phyloP scores from a whole-genome alignment of 2,113 vertebrate species.

The Puffinus mauretanicus region DNA sequence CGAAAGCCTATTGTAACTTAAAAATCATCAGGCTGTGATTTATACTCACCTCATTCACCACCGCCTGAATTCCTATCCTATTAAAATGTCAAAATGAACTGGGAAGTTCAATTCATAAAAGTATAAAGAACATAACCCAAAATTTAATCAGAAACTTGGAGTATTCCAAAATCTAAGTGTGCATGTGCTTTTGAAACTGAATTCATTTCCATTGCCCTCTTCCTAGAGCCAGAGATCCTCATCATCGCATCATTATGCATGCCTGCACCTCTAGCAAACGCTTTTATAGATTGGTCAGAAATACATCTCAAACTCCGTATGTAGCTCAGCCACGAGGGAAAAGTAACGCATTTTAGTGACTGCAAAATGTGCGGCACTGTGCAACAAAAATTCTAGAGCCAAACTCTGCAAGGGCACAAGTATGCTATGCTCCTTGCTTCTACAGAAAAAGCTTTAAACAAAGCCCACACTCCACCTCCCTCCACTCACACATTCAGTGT shows the following conservation, averaged over 20 bases:
- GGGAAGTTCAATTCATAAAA: neutral
- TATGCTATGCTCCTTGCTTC: accelerated
- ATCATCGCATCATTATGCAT: neutral
- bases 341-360: neutral
- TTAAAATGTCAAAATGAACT: neutral
- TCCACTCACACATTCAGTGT: neutral
- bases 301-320: neutral
- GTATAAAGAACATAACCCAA: neutral
- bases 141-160: neutral
- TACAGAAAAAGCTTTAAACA: neutral
- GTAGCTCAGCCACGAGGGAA: neutral
- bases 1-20: neutral
- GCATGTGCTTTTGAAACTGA: neutral
- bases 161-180: neutral
- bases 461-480: neutral
- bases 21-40: neutral
- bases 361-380: neutral
- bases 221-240: neutral
- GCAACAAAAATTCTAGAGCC: neutral
- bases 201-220: neutral
- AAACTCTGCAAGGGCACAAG: neutral
- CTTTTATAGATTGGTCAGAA: neutral
- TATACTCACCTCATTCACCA: neutral
- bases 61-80: neutral
- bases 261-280: neutral